Evolutionary conservation across 1,140 invertebrate species (phyloP), one percentile per base, ranked within the genome.

Genomic region (Formica exsecta): DNA sequence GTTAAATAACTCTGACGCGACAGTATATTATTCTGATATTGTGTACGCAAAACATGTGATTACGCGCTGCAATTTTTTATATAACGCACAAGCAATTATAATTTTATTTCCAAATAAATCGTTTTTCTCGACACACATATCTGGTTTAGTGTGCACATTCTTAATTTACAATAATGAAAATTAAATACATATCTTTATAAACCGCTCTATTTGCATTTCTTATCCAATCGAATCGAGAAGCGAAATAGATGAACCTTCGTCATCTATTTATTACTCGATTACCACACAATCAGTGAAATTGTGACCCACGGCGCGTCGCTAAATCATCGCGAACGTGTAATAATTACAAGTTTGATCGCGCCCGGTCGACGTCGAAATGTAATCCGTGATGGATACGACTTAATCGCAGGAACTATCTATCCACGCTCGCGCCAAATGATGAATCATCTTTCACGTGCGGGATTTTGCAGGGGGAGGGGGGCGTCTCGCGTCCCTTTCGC

Each of bases 391-490:
- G 57, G 59, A 87, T 77, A 79, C 62, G 54, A 73, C 64, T 90
- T 87, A 85, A 90, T 85, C 88, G 54, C 32, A 22, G 57, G n/a
- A 29, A 57, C 68, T 73, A 71, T 75, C 73, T 65, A 70, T 70
- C 44, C 19, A 74, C 81, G 86, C 57, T 68, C 51, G 48, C n/a
- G n/a, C 25, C 25, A 25, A 61, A 74, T 83, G 86, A 79, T 88
- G 71, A 90, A 90, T 90, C 89, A 88, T 90, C 73, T 25, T 19
- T 64, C 74, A 13, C 54, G 54, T 29, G 57, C 54, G 8, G 68
- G 48, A 87, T 84, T 70, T 62, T 48, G 66, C 54, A 59, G 7
- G 25, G 25, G 25, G 5, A 16, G 44, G 62, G 48, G 4, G n/a
- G 16, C 59, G 32, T 38, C 36, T 64, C 48, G 85, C 22, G 19